Conservation (phyloP, 2,888 invertebrate genomes). For the Drosophila infuscata region DNA sequence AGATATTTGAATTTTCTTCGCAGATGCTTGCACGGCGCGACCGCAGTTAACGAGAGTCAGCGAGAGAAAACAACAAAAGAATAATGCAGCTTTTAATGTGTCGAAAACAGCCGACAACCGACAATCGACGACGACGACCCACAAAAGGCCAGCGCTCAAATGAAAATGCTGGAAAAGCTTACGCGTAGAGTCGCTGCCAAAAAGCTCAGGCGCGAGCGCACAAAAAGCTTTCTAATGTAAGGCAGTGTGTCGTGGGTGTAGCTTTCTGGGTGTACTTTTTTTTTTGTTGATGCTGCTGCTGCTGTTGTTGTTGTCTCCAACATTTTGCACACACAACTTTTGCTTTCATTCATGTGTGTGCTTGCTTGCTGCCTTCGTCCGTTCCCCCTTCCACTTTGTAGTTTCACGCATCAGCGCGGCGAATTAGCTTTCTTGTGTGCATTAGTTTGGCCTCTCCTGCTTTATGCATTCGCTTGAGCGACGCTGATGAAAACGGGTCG, state of each 20-base stretch:
- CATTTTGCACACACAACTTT: constrained; percentile 40
- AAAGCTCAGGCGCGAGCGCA: constrained; percentile 57
- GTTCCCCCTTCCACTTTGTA: background rate
- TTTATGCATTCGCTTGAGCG: constrained; percentile 43
- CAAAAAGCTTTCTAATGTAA: constrained; percentile 38
- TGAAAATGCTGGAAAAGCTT: constrained; percentile 70
- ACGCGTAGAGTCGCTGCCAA: constrained; percentile 20
- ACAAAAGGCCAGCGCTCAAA: constrained; percentile 56
- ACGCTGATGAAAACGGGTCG: constrained; percentile 3
- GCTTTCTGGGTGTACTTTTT: constrained; percentile 36
- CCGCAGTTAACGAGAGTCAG: constrained; percentile 24
- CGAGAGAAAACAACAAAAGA: constrained; percentile 17
- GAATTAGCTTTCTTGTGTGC: constrained; percentile 64
- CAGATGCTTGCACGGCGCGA: constrained; percentile 40
- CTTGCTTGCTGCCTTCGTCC: background rate
- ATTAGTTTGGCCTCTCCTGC: constrained; percentile 46
- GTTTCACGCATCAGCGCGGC: constrained; percentile 62
- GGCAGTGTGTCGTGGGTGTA: constrained; percentile 43
- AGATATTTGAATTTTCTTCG: constrained; percentile 44
- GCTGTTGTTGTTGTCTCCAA: background rate
- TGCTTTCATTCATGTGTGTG: constrained; percentile 54
- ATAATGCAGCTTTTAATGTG: background rate
- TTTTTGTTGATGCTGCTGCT: constrained; percentile 1
- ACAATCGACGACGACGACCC: constrained; percentile 60
- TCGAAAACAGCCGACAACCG: constrained; percentile 18